A percentile compares a stretch with the other conserved stretches of the same genome.
These are phyloP conservation scores for Staurois parvus DNA, from an alignment of 2,797 vertebrate genomes.

Conservation along the genomic window DNA sequence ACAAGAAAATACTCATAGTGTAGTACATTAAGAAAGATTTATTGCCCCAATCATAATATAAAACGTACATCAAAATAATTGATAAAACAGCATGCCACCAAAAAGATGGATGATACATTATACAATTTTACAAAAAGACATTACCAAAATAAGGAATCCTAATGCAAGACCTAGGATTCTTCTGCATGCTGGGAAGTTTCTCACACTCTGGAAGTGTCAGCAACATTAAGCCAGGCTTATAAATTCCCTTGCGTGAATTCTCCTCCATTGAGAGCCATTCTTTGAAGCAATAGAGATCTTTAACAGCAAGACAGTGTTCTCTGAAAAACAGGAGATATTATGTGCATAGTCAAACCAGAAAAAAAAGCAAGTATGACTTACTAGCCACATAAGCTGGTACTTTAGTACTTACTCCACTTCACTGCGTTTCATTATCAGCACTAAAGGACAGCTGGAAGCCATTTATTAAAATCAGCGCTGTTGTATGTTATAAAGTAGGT, in stretches of 20 bases:
- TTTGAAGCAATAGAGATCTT: conserved; percentile 94
- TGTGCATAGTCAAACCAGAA: background rate
- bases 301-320: conserved; percentile 94
- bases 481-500: no score
- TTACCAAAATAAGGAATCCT: conserved; percentile 90
- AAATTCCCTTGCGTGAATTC: conserved; percentile 77
- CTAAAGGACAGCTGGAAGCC: no score
- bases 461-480: no score
- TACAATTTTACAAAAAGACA: background rate
- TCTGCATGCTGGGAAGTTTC: conserved; percentile 84
- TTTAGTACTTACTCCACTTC: no score
- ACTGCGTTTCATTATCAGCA: no score
- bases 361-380: background rate
- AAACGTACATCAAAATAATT: no score
- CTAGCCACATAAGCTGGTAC: background rate
- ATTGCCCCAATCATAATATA: no score
- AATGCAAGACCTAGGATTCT: conserved; percentile 81
- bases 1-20: no score
- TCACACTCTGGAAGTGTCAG: conserved; percentile 84
- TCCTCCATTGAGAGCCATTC: conserved; percentile 87
- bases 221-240: conserved; percentile 75
- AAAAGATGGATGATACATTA: no score
- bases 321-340: conserved; percentile 71
- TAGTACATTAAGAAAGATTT: no score
- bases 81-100: no score